Conservation (phyloP, 2,888 invertebrate genomes). For the Cryptophagus acutangulus region DNA sequence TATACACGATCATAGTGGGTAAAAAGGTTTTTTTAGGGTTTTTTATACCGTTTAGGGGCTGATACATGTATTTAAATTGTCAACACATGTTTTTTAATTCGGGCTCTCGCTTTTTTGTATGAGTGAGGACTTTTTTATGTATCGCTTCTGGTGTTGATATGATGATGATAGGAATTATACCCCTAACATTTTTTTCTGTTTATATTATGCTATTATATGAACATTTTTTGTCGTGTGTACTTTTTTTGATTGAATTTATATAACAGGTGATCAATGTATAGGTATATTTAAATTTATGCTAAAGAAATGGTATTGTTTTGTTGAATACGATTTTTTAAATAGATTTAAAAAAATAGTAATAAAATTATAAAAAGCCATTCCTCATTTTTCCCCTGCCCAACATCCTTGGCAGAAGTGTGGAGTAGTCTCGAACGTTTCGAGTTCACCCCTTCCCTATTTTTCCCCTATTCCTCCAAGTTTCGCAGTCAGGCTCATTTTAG, state of each 20-base stretch:
- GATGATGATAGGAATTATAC: conserved; percentile 1
- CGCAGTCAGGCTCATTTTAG: conserved; percentile 28
- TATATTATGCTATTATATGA: not conserved
- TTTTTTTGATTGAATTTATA: not conserved
- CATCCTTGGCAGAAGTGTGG: conserved; percentile 2
- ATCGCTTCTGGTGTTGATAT: not conserved
- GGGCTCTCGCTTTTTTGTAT: conserved; percentile 11
- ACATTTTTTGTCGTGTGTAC: conserved; percentile 2
- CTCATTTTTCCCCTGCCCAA: not conserved
- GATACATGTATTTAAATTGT: conserved; percentile 35
- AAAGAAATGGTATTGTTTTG: too few species aligned
- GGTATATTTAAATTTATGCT: not conserved
- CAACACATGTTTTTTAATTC: conserved; percentile 37
- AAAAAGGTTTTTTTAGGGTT: conserved; percentile 19
- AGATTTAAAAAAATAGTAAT: too few species aligned
- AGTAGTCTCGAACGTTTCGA: conserved; percentile 12
- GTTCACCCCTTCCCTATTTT: conserved; percentile 26
- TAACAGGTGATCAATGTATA: not conserved
- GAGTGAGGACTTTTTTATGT: conserved; percentile 1
- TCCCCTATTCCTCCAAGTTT: conserved; percentile 27
- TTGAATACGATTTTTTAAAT: too few species aligned
- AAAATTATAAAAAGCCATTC: too few species aligned
- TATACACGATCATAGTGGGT: too few species aligned
- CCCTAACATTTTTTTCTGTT: conserved; percentile 11
- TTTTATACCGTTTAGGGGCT: conserved; percentile 6